phyloP scores from a whole-genome alignment of 2,113 vertebrate species.

The Apodemus speciosus region DNA sequence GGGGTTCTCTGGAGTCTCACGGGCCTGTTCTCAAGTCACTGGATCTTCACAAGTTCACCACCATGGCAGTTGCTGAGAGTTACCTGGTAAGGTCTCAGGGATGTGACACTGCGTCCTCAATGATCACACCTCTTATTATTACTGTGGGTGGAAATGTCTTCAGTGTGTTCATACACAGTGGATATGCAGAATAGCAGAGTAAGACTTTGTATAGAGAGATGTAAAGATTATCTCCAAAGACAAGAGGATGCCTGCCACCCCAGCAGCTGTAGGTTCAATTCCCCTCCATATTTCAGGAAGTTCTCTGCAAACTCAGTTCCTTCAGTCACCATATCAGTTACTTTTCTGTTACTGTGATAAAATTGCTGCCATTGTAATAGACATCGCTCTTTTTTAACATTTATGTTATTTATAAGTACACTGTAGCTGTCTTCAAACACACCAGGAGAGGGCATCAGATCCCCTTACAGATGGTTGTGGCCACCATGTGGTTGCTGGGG shows the following conservation, averaged over 20 bases:
- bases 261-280: not conserved
- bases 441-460: too few relatives aligned
- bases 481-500: too few relatives aligned
- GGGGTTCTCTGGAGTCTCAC: not conserved
- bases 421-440: too few relatives aligned
- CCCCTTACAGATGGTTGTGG: too few relatives aligned
- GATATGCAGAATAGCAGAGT: not conserved
- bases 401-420: too few relatives aligned
- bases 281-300: not conserved
- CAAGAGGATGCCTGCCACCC: not conserved
- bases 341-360: not conserved
- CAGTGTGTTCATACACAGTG: not conserved
- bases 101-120: not conserved
- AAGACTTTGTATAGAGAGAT: not conserved
- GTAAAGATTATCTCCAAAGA: not conserved
- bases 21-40: not conserved
- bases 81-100: not conserved
- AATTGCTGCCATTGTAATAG: not conserved
- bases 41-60: not conserved
- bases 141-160: not conserved
- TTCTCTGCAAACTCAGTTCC: not conserved
- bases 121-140: not conserved
- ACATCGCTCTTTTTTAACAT: not conserved
- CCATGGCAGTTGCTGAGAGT: not conserved
- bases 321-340: not conserved